Evolutionary conservation across 2,113 vertebrate species (phyloP), one percentile per base, ranked within the genome.

Genomic region (Pollachius pollachius): DNA sequence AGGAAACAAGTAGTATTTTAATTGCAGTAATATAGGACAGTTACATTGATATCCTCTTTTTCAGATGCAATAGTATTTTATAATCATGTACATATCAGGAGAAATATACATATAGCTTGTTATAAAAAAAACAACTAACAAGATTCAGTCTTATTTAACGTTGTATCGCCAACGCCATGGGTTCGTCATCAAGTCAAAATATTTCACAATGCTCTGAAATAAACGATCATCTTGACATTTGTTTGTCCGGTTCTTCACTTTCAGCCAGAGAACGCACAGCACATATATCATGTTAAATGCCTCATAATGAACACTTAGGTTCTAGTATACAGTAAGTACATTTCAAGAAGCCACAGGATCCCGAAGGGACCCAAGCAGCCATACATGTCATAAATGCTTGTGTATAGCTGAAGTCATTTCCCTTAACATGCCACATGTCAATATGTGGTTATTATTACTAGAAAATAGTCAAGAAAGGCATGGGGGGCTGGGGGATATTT

Each of bases 131-230:
- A 13, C 27, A 68, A 12, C 25, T 16, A 80, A 81, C 69, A 73
- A 25, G 18, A 15, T 66, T 81, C 66, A 73, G 71, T 25, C 52
- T 75, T 79, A 70, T 79, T 88, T 52, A 69, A 77, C 65, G 70
- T 72, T 64, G 72, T 71, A 79, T 75, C 23, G 48, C 74, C 78
- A 73, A 81, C 23, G 23, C 23, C 23, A 23, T 23, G 23, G 23
- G 23, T 23, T 23, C 23, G 23, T 23, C 23, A 23, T 23, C 23
- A 85, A 73, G 69, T 77, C 67, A 83, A 85, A 88, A 82, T 85
- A 84, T 77, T 75, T 87, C 87, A 83, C 81, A 77, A 86, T 85
- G 87, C 83, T 85, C 81, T 78, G 74, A 78, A 82, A 81, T 72
- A 87, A 72, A 88, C 82, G 76, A 81, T 79, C 27, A 65, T 65